Conservation (phyloP, 2,113 vertebrate species). For the Origma solitaria region DNA sequence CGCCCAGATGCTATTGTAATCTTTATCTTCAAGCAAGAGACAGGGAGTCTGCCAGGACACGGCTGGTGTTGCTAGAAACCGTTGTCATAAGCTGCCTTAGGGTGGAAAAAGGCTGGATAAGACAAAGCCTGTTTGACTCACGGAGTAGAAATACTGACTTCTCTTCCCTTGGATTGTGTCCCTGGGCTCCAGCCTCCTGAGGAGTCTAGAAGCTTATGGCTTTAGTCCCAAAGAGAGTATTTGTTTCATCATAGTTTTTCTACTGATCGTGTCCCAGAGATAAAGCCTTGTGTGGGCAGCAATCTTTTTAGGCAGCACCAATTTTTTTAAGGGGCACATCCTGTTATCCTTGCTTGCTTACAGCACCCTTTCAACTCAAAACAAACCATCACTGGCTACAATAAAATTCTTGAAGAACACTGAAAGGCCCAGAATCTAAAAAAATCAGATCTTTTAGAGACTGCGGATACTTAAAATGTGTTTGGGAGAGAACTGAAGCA, state of each 20-base stretch:
- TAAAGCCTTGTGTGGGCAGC: background rate
- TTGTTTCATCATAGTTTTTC: background rate
- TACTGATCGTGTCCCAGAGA: background rate
- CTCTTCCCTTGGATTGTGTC: background rate
- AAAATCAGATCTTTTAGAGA: background rate
- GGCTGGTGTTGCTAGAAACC: conserved; percentile 24
- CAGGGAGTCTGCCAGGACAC: background rate
- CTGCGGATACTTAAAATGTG: background rate
- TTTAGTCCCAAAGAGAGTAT: background rate
- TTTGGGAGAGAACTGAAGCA: background rate
- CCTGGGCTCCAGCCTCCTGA: background rate
- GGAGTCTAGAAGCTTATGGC: background rate
- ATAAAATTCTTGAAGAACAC: background rate
- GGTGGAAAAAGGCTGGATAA: background rate
- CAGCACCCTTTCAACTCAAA: background rate
- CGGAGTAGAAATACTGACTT: background rate
- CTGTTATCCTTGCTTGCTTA: background rate
- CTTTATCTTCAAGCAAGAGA: conserved; percentile 43
- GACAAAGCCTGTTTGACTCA: background rate
- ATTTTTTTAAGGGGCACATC: background rate
- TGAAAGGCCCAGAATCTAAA: background rate
- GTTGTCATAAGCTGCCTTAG: conserved; percentile 6
- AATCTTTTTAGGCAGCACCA: background rate
- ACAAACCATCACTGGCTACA: background rate
- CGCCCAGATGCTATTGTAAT: conserved; percentile 33